Evolutionary conservation across 1,140 invertebrate genomes (phyloP).

Genomic region (Nebria ingens): DNA sequence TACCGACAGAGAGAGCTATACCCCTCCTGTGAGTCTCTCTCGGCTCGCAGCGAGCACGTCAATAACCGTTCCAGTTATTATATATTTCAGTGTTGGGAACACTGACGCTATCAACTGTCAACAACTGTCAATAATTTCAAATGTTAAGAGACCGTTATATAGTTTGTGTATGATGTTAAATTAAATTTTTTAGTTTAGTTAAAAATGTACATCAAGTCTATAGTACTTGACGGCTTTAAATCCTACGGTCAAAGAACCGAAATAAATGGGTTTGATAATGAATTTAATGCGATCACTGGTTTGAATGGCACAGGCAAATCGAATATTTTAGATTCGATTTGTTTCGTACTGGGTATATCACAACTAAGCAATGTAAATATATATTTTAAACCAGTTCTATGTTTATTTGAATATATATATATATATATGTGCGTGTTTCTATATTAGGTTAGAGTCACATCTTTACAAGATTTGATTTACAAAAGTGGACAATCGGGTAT

Average conservation of each 20-base stretch:
- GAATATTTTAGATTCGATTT: slow-evolving; percentile 96
- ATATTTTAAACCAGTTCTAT: slow-evolving; percentile 12
- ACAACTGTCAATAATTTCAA: no score
- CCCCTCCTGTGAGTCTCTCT: no score
- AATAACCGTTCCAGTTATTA: no score
- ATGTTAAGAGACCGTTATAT: no score
- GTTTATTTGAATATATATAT: slow-evolving; percentile 8
- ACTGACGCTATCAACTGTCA: no score
- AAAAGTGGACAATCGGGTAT: slow-evolving; percentile 95
- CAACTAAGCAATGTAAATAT: slow-evolving; percentile 77
- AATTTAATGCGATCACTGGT: slow-evolving; percentile 98
- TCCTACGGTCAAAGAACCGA: slow-evolving; percentile 91
- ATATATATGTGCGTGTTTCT: slow-evolving; percentile 6
- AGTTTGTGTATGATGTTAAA: no score
- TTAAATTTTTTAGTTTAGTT: background rate
- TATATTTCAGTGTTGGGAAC: no score
- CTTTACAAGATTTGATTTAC: slow-evolving; percentile 90
- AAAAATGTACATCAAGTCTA: slow-evolving; percentile 91
- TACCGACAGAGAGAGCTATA: no score
- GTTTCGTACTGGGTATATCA: slow-evolving; percentile 94
- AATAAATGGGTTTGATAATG: slow-evolving; percentile 86
- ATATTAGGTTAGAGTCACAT: slow-evolving; percentile 73
- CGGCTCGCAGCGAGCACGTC: no score
- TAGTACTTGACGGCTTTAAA: slow-evolving; percentile 96
- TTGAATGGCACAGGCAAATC: slow-evolving; percentile 99